Evolutionary conservation across 2,113 vertebrate genomes (phyloP).

Genomic region (Pituophis catenifer): DNA sequence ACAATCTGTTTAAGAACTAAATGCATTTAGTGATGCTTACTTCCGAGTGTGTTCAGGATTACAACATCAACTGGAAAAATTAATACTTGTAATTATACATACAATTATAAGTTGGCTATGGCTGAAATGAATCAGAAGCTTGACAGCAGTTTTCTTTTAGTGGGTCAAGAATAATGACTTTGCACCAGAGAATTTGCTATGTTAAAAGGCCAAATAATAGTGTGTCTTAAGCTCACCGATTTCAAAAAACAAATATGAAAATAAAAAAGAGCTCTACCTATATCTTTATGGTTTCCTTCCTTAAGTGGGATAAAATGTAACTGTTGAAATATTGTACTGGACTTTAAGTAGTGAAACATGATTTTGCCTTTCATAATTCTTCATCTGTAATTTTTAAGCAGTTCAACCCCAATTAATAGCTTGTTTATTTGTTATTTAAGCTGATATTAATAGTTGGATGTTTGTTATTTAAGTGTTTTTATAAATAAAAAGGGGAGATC

Average conservation of each 20-base stretch:
- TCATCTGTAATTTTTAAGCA: not conserved
- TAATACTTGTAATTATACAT: not conserved
- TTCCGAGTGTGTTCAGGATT: not conserved
- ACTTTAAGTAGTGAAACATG: not conserved
- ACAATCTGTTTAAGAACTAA: not conserved
- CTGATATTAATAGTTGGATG: too few species aligned
- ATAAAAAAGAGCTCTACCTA: not conserved
- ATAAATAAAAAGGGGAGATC: not conserved
- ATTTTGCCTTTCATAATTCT: not conserved
- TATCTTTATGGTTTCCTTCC: not conserved
- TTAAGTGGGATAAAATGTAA: not conserved
- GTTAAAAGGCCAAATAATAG: not conserved
- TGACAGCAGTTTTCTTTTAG: not conserved
- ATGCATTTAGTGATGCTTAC: not conserved
- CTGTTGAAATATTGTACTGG: not conserved
- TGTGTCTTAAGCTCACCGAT: too few species aligned
- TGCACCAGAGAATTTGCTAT: not conserved
- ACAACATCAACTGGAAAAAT: not conserved
- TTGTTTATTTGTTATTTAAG: not conserved
- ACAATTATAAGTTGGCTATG: not conserved
- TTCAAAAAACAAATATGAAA: not conserved
- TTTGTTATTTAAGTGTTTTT: not conserved
- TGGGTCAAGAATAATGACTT: not conserved
- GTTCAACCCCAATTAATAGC: not conserved
- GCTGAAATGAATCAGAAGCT: constrained; percentile 5